Evolutionary conservation across 2,113 vertebrate genomes (phyloP).

Genomic region (Cyanoramphus novaezelandiae): DNA sequence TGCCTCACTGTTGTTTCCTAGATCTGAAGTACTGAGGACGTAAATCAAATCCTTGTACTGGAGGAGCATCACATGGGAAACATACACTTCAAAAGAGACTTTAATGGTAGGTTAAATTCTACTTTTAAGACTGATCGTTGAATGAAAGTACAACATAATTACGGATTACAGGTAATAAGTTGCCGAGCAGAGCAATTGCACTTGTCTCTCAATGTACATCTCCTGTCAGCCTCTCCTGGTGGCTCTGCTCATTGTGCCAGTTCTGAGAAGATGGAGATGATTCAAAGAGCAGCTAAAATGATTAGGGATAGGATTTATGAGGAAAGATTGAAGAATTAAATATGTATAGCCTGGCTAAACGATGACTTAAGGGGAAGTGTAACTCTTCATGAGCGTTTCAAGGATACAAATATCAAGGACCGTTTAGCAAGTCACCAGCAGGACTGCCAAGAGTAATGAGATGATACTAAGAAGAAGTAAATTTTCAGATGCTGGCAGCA

Average conservation of each 20-base stretch:
- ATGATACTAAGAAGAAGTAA: not conserved
- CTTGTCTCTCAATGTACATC: not conserved
- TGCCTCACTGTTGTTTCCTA: fast-evolving
- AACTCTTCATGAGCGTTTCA: not conserved
- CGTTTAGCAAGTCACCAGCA: not conserved
- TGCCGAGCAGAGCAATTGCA: not conserved
- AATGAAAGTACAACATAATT: not conserved
- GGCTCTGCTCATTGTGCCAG: not conserved
- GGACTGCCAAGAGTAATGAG: not conserved
- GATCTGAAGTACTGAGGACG: fast-evolving
- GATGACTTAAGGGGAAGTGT: not conserved
- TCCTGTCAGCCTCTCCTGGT: not conserved
- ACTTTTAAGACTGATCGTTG: not conserved
- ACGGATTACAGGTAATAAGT: not conserved
- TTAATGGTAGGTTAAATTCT: not conserved
- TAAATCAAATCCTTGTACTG: fast-evolving
- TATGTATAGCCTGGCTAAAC: not conserved
- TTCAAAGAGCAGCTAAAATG: not conserved
- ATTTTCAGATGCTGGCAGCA: not conserved
- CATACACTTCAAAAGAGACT: not conserved
- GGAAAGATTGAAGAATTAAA: not conserved
- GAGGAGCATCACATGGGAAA: not conserved
- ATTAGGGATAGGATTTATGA: not conserved
- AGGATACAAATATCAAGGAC: not conserved
- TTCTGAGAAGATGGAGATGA: not conserved